Evolutionary conservation across 2,888 invertebrate species (phyloP).

Genomic region (Cheilosia scutellata): DNA sequence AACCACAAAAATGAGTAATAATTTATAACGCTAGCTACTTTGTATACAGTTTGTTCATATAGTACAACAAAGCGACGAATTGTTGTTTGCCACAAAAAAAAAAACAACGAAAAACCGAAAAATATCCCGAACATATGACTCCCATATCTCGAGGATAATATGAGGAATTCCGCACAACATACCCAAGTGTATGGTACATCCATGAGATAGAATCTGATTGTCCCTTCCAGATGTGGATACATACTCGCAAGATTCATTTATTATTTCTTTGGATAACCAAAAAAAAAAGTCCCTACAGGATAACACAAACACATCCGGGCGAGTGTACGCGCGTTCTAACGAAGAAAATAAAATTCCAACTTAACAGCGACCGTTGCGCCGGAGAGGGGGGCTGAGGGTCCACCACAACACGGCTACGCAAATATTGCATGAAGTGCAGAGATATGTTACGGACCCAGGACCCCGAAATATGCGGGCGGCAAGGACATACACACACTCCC

Average conservation of each 20-base stretch:
- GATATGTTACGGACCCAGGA: slow-evolving; percentile 18
- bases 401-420: slow-evolving; percentile 40
- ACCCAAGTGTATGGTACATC: slow-evolving; percentile 37
- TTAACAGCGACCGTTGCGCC: slow-evolving; percentile 35
- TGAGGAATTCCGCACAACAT: slow-evolving; percentile 64
- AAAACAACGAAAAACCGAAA: slow-evolving; percentile 5
- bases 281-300: slow-evolving; percentile 69
- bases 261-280: slow-evolving; percentile 74
- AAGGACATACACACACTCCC: slow-evolving; percentile 41
- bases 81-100: slow-evolving; percentile 40
- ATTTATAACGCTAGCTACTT: slow-evolving; percentile 76
- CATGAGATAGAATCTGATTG: slow-evolving; percentile 68
- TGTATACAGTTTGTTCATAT: slow-evolving; percentile 55
- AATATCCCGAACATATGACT: slow-evolving; percentile 37
- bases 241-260: slow-evolving; percentile 68
- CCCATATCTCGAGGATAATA: slow-evolving; percentile 41
- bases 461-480: slow-evolving; percentile 28
- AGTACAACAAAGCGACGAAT: slow-evolving; percentile 48
- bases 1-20: slow-evolving; percentile 71
- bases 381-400: neutral
- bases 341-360: slow-evolving; percentile 67
- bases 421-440: slow-evolving; percentile 70
- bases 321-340: slow-evolving; percentile 37
- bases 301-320: slow-evolving; percentile 1
- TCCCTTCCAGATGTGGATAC: slow-evolving; percentile 30